Conservation (phyloP, 2,888 invertebrate species). For the Cremastinae sp. region DNA sequence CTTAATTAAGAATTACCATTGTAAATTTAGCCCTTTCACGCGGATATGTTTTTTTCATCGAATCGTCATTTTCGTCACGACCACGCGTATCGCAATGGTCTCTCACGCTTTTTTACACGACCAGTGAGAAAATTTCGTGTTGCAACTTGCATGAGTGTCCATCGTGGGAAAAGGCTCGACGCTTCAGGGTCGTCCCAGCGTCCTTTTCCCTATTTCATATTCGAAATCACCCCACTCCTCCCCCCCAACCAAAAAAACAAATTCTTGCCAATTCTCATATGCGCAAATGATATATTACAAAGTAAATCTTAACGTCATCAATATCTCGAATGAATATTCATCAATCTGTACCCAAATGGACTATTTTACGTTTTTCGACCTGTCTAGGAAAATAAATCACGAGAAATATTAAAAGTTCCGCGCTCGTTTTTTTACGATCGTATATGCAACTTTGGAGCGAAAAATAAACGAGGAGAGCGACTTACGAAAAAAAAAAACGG, state of each 20-base stretch:
- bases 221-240: no score
- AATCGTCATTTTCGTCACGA: neutral
- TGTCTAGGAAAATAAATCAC: slow-evolving; percentile 41
- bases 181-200: neutral
- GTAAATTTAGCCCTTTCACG: neutral
- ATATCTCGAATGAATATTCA: slow-evolving; percentile 35
- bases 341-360: slow-evolving; percentile 22
- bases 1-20: neutral
- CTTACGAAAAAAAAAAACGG: no score
- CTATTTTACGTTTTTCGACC: slow-evolving; percentile 18
- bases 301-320: slow-evolving; percentile 22
- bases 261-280: neutral
- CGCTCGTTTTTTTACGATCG: slow-evolving; percentile 36
- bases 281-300: slow-evolving; percentile 8
- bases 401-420: slow-evolving; percentile 23
- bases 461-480: no score
- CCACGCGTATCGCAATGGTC: neutral
- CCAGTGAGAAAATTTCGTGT: neutral
- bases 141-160: neutral
- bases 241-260: no score
- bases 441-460: slow-evolving; percentile 30
- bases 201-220: no score
- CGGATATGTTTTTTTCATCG: neutral
- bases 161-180: slow-evolving; percentile 7
- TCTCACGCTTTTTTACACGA: slow-evolving; percentile 23